Evolutionary conservation across 1,140 invertebrate genomes (phyloP).

Genomic region (Halictus rubicundus): DNA sequence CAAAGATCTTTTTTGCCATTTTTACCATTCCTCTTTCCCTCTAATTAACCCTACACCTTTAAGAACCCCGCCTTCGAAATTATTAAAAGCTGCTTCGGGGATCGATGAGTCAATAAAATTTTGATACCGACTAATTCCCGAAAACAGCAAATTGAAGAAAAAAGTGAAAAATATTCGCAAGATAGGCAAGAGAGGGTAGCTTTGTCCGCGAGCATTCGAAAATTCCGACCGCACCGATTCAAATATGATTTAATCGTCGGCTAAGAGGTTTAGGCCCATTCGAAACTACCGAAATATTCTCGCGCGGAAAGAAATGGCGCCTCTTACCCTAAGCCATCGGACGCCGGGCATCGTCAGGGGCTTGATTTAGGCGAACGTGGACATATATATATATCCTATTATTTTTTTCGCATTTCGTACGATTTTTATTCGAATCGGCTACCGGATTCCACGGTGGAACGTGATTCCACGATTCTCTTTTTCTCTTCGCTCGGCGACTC

Average conservation of each 20-base stretch:
- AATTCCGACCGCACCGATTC: background rate
- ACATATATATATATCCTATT: background rate
- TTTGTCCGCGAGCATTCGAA: too few species aligned
- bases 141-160: too few species aligned
- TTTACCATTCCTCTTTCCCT: too few species aligned
- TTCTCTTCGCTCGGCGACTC: background rate
- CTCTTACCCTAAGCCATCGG: background rate
- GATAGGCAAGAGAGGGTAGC: too few species aligned
- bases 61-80: too few species aligned
- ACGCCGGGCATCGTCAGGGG: background rate
- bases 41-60: too few species aligned
- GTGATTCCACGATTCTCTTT: background rate
- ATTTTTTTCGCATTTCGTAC: background rate
- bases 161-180: too few species aligned
- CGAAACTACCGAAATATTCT: background rate
- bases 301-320: background rate
- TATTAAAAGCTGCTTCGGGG: too few species aligned
- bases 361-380: constrained; percentile 23
- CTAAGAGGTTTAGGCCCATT: background rate
- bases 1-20: too few species aligned
- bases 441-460: constrained; percentile 6
- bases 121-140: too few species aligned
- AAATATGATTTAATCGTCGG: background rate
- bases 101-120: too few species aligned
- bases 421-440: background rate